Base-by-base conservation (phyloP, 2,113 vertebrate species). In the Chelonoidis abingdonii region DNA sequence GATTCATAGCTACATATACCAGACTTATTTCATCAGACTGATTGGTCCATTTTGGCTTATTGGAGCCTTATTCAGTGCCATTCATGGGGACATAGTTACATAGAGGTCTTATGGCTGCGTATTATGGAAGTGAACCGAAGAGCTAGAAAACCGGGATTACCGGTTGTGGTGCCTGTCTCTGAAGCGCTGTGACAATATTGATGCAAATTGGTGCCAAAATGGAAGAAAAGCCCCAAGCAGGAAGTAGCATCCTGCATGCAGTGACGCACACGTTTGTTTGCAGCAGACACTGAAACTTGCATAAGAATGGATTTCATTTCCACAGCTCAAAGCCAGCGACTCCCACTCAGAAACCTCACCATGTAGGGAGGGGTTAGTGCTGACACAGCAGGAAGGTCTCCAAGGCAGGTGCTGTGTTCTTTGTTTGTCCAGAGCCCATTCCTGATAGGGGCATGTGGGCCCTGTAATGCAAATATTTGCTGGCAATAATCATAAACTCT, bases 141-240 rank as follows among this genome's bases (percentile, higher is more conserved):
- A 86, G 59, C 76, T 84, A 50, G 13, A 50, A 82, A 75, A 2
- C 76, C 79, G 87, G 62, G 53, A 0, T 41, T 86, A 87, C 54
- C 59, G 29, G 85, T 38, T 88, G 35, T 83, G 0, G 0, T 49
- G 72, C 90, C 91, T 92, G 89, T 92, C 57, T 75, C 87, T 49
- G 90, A 87, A 95, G 94, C 89, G 93, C 89, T 95, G 0, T 91
- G 93, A 16, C 96, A 97, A 92, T 97, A 95, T 93, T 97, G 96
- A 97, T 93, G 57, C 19, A 90, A 89, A 85, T 75, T 78, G 29
- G 0, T 75, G 93, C 96, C 95, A 95, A 14, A 79, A 1, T 75
- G 86, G 47, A n/a, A 97, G 93, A 96, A 89, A 89, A 95, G 95
- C 94, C 87, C 94, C 88, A 31, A 41, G 3, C 75, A 79, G 94